Evolutionary conservation across 2,888 invertebrate genomes (phyloP).

Genomic region (Microplitis deprimator): DNA sequence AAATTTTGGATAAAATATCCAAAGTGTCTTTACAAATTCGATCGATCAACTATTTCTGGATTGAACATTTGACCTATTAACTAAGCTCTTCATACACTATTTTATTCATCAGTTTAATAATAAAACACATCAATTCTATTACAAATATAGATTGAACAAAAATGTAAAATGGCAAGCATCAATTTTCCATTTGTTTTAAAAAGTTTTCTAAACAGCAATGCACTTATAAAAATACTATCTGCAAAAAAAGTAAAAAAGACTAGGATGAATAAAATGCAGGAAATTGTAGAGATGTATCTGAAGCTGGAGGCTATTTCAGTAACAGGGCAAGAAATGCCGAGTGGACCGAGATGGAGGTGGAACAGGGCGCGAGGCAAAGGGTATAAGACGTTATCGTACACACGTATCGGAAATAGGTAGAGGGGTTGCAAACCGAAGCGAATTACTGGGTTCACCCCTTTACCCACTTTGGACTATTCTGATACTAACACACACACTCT

Average conservation of each 20-base stretch:
- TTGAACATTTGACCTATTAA: background rate
- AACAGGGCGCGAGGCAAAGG: background rate
- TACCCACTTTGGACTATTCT: conserved; percentile 14
- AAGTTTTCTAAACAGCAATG: background rate
- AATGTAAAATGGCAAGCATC: background rate
- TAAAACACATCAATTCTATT: background rate
- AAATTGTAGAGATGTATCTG: conserved; percentile 30
- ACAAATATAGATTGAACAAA: background rate
- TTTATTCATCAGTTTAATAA: background rate
- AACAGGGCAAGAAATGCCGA: conserved; percentile 25
- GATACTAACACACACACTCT: conserved; percentile 1
- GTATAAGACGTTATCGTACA: conserved; percentile 43
- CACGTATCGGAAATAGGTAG: conserved; percentile 48
- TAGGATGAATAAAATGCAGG: background rate
- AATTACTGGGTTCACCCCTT: conserved; percentile 37
- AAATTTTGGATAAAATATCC: background rate
- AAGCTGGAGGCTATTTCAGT: conserved; percentile 9
- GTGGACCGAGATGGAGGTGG: conserved; percentile 1
- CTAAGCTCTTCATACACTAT: background rate
- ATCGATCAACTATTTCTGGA: background rate
- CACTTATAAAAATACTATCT: background rate
- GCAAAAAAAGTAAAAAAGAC: background rate
- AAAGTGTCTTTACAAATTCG: background rate
- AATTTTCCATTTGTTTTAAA: background rate
- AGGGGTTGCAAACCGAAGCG: conserved; percentile 43